Evolutionary conservation across 1,140 invertebrate genomes (phyloP), one percentile per base, ranked within the genome.

Genomic region (Leptinotarsa defecta): DNA sequence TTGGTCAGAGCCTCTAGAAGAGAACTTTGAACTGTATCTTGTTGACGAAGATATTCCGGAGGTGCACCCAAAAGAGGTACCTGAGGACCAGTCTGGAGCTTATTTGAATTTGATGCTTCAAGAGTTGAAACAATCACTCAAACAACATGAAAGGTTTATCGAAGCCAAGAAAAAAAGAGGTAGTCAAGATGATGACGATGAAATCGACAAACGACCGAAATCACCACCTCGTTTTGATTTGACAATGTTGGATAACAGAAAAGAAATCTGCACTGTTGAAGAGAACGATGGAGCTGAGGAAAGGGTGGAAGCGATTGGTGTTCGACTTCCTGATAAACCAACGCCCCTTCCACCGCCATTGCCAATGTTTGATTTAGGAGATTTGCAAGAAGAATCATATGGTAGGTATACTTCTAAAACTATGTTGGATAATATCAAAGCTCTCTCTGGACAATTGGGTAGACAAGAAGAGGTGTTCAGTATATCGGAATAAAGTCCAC

Each of bases 11-110:
- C 27, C 73, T 34, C 1, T 73, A 4, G 79, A 80, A 49, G 79
- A 80, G 74, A 73, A 80, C 17, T 80, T 64, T 43, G 79, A 80
- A 49, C 73, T 80, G n/a, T 78, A 69, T 52, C 72, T 80, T 43
- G 64, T 69, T 13, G 48, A 27, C 2, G 68, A 77, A n/a, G 68
- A 72, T 13, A 43, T 20, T 4, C 11, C 48, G n/a, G 49, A n/a
- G 22, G 67, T 48, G 19, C 62, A 52, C 61, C 13, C 73, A 11
- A 68, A 61, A 20, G 22, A 34, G 17, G 3, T 19, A 4, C 22
- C 67, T 13, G 67, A 74, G 24, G 73, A 77, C 57, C 43, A 75
- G 13, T 68, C 75, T 6, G 74, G 71, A 27, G 43, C 61, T 3
- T 79, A 79, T 71, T 43, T 80, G 34, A 62, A 68, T 34, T 65